phyloP scores from a whole-genome alignment of 2,113 vertebrate genomes.

The Toxotes chatareus region DNA sequence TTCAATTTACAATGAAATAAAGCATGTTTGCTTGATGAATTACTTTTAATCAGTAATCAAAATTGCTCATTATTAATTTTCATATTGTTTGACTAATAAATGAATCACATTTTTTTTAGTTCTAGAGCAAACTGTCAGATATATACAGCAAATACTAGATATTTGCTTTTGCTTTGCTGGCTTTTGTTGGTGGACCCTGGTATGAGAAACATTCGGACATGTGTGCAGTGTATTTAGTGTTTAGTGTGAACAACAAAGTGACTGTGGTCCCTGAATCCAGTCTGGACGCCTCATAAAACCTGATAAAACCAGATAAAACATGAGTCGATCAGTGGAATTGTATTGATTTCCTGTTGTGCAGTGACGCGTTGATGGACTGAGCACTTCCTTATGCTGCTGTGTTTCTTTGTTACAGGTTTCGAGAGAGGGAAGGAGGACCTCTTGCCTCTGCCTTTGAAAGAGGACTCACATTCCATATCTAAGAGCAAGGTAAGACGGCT shows the following conservation, averaged over 20 bases:
- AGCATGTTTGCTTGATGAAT: too few relatives aligned
- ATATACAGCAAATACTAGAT: too few relatives aligned
- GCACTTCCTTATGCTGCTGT: background rate
- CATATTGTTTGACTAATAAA: background rate
- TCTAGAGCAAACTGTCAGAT: too few relatives aligned
- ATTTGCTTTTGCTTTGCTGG: too few relatives aligned
- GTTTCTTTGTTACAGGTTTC: conserved; percentile 86
- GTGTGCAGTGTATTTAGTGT: background rate
- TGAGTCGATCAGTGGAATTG: background rate
- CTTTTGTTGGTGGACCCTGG: too few relatives aligned
- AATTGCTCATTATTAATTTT: background rate
- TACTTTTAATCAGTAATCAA: background rate
- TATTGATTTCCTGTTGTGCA: background rate
- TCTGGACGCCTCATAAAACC: background rate
- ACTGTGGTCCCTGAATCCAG: background rate
- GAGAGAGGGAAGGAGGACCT: conserved; percentile 94
- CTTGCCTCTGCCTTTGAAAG: conserved; percentile 89
- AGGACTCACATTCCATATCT: conserved; percentile 93
- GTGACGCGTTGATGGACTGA: background rate
- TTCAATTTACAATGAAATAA: too few relatives aligned
- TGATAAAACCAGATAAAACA: background rate
- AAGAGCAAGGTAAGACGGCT: conserved; percentile 94
- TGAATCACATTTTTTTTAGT: too few relatives aligned
- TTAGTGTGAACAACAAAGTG: too few relatives aligned
- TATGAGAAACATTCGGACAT: background rate